Evolutionary conservation across 2,797 vertebrate genomes (phyloP).

Genomic region (Cyprinella venusta): DNA sequence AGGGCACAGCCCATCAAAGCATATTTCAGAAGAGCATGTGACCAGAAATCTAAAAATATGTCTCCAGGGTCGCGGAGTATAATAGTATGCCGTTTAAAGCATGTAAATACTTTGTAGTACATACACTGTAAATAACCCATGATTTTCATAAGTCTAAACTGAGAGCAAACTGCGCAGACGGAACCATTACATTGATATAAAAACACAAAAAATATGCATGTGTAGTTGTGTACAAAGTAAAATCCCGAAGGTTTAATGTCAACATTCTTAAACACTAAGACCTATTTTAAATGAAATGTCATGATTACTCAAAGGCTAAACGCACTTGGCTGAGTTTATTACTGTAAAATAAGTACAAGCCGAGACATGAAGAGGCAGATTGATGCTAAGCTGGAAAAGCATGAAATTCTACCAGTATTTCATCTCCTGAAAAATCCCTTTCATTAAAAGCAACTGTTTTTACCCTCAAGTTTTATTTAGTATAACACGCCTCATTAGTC

Average conservation of each 20-base stretch:
- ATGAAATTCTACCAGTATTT: constrained; percentile 19
- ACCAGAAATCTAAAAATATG: constrained; percentile 31
- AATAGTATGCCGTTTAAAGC: background rate
- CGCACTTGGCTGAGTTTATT: constrained; percentile 2
- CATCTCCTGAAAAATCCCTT: constrained; percentile 16
- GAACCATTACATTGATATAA: background rate
- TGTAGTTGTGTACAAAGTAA: background rate
- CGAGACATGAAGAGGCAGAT: constrained; percentile 34
- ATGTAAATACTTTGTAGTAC: constrained; percentile 35
- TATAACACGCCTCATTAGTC: background rate
- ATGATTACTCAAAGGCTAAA: background rate
- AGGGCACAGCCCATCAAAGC: constrained; percentile 39
- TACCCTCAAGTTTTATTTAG: background rate
- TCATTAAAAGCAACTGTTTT: constrained; percentile 11
- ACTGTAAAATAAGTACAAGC: constrained; percentile 24
- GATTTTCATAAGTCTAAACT: background rate
- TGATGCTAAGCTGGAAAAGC: constrained; percentile 16
- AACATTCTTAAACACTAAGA: background rate
- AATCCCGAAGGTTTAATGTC: too few relatives aligned
- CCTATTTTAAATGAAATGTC: background rate
- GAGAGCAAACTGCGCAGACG: background rate
- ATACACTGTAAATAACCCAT: background rate
- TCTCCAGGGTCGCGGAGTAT: constrained; percentile 1
- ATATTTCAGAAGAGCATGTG: constrained; percentile 29
- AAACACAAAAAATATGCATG: background rate